Base-by-base conservation (phyloP, 53 echinoderm and acorn worm species). In the Hippasteria phrygiana region DNA sequence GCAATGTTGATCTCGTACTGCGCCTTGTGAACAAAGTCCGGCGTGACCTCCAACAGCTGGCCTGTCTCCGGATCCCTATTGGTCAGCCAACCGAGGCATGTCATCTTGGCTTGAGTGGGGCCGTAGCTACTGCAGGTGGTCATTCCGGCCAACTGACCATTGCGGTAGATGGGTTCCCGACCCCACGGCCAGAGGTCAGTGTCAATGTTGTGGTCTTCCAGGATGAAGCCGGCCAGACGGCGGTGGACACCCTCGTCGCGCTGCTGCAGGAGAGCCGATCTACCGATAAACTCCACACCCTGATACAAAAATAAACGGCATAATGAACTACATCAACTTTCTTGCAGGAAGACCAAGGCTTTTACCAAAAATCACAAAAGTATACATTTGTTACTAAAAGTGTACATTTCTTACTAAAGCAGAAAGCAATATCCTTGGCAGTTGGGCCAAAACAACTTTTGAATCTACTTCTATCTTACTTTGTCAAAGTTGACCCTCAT, bases 401-500 rank as follows among this genome's bases (percentile, higher is more conserved):
- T n/a, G n/a, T n/a, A n/a, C n/a, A n/a, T n/a, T n/a, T n/a, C n/a
- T n/a, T n/a, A n/a, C n/a, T n/a, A n/a, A n/a, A n/a, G n/a, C n/a
- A n/a, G n/a, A n/a, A n/a, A n/a, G n/a, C n/a, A n/a, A n/a, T n/a
- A n/a, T n/a, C n/a, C n/a, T n/a, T n/a, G n/a, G n/a, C n/a, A n/a
- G n/a, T n/a, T n/a, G n/a, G n/a, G n/a, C n/a, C n/a, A n/a, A n/a
- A n/a, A n/a, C n/a, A 22, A 72, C 14, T 14, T 43, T 27, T 9
- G 10, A 63, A 4, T 10, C 9, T 63, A 28, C 37, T 35, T 2
- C 4, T 38, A 53, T 62, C 74, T 42, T 83, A 98, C 99, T 92
- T 98, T 98, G 71, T 98, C 99, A 89, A 98, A 94, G 41, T 95
- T 98, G 39, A 98, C 99, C 51, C 94, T 77, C 62, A 94, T 90